Conservation (phyloP, 2,888 invertebrate species). For the Melinaea menophilus region DNA sequence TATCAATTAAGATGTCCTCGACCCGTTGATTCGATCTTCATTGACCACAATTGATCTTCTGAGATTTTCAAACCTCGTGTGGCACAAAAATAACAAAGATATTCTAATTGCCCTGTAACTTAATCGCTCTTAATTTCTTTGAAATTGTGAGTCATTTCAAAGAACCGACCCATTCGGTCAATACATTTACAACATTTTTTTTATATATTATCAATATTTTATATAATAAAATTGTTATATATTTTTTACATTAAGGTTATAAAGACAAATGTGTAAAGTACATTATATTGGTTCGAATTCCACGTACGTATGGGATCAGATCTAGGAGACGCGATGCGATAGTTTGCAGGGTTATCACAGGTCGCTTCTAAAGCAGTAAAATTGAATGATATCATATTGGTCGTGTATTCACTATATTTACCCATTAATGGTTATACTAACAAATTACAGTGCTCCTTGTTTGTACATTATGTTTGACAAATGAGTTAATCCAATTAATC, state of each 20-base stretch:
- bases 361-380: constrained; percentile 75
- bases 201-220: no score
- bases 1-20: constrained; percentile 65
- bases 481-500: constrained; percentile 19
- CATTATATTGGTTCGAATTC: constrained; percentile 18
- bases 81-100: constrained; percentile 20
- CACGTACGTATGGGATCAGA: constrained; percentile 53
- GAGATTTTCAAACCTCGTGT: constrained; percentile 46
- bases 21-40: constrained; percentile 63
- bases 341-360: constrained; percentile 70
- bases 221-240: no score
- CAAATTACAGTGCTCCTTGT: constrained; percentile 59
- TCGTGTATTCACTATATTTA: constrained; percentile 68
- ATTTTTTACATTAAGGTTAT: no score
- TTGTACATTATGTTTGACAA: constrained; percentile 39
- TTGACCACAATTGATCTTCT: constrained; percentile 68
- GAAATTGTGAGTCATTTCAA: constrained; percentile 31
- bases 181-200: constrained; percentile 9
- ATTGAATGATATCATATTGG: constrained; percentile 74
- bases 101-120: constrained; percentile 26
- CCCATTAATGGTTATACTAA: constrained; percentile 67
- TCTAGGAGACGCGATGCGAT: constrained; percentile 65
- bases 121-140: constrained; percentile 26
- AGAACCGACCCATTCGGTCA: constrained; percentile 18
- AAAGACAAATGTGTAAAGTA: no score